Base-by-base conservation (phyloP, 1,140 invertebrate genomes). In the Neodiprion pinetum region DNA sequence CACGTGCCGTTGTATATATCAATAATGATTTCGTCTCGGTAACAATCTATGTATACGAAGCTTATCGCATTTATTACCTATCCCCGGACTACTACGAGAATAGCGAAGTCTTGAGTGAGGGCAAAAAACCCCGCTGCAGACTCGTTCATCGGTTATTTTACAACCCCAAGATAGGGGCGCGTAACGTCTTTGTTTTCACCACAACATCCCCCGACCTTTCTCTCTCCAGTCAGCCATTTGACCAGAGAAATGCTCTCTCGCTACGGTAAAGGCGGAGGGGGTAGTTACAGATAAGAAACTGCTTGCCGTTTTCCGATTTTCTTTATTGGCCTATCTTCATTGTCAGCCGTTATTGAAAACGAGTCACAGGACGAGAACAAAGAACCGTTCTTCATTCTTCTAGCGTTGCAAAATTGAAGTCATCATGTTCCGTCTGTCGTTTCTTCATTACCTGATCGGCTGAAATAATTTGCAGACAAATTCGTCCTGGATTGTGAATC, bases 171-270 rank as follows among this genome's bases (percentile, higher is more conserved):
- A 88, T 86, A 88, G 78, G 78, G 77, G 75, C 78, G 77, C 82
- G 79, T 86, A 86, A 88, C 83, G 84, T 88, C 87, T 88, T 88
- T 88, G 87, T 88, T 88, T 88, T 88, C 86, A 83, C 84, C 83
- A 80, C 84, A 83, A 78, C 80, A 77, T 81, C 79, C 71, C n/a
- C 53, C 14, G 17, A 61, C 11, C 28, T 40, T 40, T 40, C 28
- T 40, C 28, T 9, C 53, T 17, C 53, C 53, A 61, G 28, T 5
- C 5, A 61, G 53, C 53, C 53, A 61, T 61, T 61, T 17, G 53
- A 61, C 53, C 53, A 61, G n/a, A 9, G 28, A 40, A 40, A 40
- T 40, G 5, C 28, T 40, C 70, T 74, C 74, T 67, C 71, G 71
- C 67, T 21, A 68, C 48, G 67, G 17, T 48, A 14, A 17, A 50